Evolutionary conservation across 2,113 vertebrate species (phyloP).

Genomic region (Girardinichthys multiradiatus): DNA sequence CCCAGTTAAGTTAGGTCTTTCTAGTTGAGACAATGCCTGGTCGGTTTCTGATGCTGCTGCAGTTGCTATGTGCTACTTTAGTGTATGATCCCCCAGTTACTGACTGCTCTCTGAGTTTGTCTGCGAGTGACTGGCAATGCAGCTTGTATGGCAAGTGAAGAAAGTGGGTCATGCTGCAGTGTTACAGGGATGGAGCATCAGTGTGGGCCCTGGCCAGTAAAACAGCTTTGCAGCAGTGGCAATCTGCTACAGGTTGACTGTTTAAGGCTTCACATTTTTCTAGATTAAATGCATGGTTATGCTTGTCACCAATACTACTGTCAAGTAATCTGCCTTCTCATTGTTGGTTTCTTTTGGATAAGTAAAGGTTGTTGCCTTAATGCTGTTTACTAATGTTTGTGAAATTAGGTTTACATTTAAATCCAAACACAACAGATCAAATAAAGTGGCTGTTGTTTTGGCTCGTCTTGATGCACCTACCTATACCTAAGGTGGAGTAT

Average conservation of each 20-base stretch:
- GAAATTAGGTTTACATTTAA: constrained; percentile 1
- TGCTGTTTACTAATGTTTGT: not conserved
- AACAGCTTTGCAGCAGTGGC: constrained; percentile 61
- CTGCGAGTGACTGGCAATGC: constrained; percentile 47
- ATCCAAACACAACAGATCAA: constrained; percentile 12
- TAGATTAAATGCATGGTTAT: constrained; percentile 15
- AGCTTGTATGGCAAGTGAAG: constrained; percentile 49
- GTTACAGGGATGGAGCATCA: constrained; percentile 70
- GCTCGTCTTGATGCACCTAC: not conserved
- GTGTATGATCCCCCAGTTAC: constrained; percentile 27
- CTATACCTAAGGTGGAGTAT: too few species aligned
- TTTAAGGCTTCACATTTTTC: constrained; percentile 36
- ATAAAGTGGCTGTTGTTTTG: not conserved
- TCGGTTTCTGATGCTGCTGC: constrained; percentile 28
- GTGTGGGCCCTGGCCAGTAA: constrained; percentile 65
- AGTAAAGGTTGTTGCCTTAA: not conserved
- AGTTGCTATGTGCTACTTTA: constrained; percentile 23
- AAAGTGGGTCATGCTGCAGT: constrained; percentile 80
- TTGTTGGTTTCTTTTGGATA: constrained; percentile 1
- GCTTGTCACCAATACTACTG: not conserved
- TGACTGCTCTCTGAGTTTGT: constrained; percentile 42
- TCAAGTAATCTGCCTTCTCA: constrained; percentile 1
- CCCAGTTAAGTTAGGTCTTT: constrained; percentile 3
- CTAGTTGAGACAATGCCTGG: constrained; percentile 10
- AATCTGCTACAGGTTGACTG: constrained; percentile 49